Conservation (phyloP, 2,113 vertebrate species). For the Pelecanus crispus region DNA sequence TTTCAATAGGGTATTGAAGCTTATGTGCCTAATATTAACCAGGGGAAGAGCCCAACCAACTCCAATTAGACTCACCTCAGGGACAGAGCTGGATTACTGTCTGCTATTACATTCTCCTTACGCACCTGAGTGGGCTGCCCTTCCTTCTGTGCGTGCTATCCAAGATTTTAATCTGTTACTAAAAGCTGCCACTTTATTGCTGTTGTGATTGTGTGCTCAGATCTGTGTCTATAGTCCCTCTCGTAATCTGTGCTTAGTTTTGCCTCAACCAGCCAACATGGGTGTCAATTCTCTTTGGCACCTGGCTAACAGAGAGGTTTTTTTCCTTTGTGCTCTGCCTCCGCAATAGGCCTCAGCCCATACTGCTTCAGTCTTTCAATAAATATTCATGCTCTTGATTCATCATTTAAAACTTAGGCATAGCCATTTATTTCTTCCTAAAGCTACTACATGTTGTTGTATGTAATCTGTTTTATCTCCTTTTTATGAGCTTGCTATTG, state of each 20-base stretch:
- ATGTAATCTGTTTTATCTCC: slow-evolving; percentile 24
- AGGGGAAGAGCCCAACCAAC: not conserved
- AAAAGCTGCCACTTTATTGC: not conserved
- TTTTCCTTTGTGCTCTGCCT: not conserved
- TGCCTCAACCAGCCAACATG: not conserved
- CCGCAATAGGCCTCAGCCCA: not conserved
- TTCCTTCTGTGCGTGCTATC: not conserved
- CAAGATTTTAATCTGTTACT: not conserved
- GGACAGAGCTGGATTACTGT: not conserved
- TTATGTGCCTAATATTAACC: not conserved
- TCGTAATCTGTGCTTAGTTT: not conserved
- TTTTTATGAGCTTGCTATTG: slow-evolving; percentile 1
- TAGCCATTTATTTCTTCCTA: not conserved
- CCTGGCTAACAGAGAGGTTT: not conserved
- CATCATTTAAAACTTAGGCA: not conserved
- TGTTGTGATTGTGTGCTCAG: not conserved
- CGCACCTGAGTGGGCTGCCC: not conserved
- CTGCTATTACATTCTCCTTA: not conserved
- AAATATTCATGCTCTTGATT: not conserved
- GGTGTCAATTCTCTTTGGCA: not conserved
- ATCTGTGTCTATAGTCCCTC: not conserved
- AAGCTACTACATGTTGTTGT: not conserved
- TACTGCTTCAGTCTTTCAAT: not conserved
- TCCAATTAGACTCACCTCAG: not conserved
- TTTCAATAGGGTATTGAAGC: not conserved